Evolutionary conservation across 2,113 vertebrate species (phyloP), one percentile per base, ranked within the genome.

Genomic region (Anolis sagrei): DNA sequence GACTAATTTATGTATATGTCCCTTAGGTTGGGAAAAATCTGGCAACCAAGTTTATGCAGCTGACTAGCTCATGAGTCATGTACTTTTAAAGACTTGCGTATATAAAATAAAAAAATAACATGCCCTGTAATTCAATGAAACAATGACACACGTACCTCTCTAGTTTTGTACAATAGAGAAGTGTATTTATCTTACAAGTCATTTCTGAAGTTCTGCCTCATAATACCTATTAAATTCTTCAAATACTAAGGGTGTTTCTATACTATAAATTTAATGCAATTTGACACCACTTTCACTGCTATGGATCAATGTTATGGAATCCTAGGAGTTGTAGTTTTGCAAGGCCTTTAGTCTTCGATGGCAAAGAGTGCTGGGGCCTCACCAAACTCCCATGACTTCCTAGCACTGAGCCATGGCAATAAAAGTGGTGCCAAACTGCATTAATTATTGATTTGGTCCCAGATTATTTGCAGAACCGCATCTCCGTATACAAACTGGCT

Each of bases 1-100:
- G 77, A 48, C n/a, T n/a, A 9, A n/a, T n/a, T n/a, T n/a, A n/a
- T 48, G 48, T 61, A 29, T 7, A 23, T 36, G 21, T 14, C 32
- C 49, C 61, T 23, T 79, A 23, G 21, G 6, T 58, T 85, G 32
- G 25, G 48, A 66, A 76, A 34, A 49, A 76, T 32, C 58, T n/a
- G 76, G 27, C 23, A 78, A 54, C 21, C 74, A 54, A 77, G 14
- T 39, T 34, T 76, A 69, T 61, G 14, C 27, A 70, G 48, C 68
- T 61, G 66, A 61, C 51, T 85, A 66, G 23, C 79, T 79, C 49
- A 72, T 85, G 68, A 58, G 32, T 82, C 68, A 82, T 73, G n/a
- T 32, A 27, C 32, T 54, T 70, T 72, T 72, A 82, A 70, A 58
- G 48, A 21, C 68, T 48, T 58, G 48, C 68, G 49, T 34, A 82